phyloP scores from a whole-genome alignment of 1,140 invertebrate genomes.

The Zophobas morio region DNA sequence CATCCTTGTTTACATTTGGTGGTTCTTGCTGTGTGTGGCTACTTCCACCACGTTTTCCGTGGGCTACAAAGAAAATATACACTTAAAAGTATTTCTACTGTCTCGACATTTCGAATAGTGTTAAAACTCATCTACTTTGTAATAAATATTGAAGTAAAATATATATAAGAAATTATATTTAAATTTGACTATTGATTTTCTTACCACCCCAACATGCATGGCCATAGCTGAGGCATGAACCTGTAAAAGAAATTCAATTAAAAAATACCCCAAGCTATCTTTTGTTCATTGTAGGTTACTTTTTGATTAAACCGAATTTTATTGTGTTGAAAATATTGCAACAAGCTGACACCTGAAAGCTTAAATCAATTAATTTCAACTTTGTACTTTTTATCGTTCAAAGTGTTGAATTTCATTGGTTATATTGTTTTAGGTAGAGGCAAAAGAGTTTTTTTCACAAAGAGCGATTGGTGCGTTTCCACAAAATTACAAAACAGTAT shows the following conservation, averaged over 20 bases:
- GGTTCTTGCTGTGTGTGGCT: slow-evolving; percentile 53
- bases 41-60: slow-evolving; percentile 71
- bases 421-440: slow-evolving; percentile 18
- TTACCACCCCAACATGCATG: slow-evolving; percentile 76
- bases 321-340: slow-evolving; percentile 1
- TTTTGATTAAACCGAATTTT: neutral
- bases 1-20: slow-evolving; percentile 61
- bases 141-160: neutral
- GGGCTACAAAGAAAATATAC: slow-evolving; percentile 67
- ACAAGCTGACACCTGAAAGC: slow-evolving; percentile 7
- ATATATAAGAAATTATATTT: too few species aligned
- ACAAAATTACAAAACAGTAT: neutral
- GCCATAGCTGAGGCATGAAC: slow-evolving; percentile 73
- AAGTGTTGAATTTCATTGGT: slow-evolving; percentile 33
- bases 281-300: neutral
- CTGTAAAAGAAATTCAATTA: slow-evolving; percentile 67
- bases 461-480: neutral
- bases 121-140: neutral
- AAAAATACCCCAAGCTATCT: slow-evolving; percentile 19
- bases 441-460: slow-evolving; percentile 7
- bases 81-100: too few species aligned
- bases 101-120: too few species aligned
- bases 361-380: slow-evolving; percentile 25
- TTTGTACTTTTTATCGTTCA: neutral
- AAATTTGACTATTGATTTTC: slow-evolving; percentile 51